Percentiles rank a stretch among this genome's conserved stretches.
Conservation (phyloP, 2,113 vertebrate genomes). For the Prunella fulvescens region DNA sequence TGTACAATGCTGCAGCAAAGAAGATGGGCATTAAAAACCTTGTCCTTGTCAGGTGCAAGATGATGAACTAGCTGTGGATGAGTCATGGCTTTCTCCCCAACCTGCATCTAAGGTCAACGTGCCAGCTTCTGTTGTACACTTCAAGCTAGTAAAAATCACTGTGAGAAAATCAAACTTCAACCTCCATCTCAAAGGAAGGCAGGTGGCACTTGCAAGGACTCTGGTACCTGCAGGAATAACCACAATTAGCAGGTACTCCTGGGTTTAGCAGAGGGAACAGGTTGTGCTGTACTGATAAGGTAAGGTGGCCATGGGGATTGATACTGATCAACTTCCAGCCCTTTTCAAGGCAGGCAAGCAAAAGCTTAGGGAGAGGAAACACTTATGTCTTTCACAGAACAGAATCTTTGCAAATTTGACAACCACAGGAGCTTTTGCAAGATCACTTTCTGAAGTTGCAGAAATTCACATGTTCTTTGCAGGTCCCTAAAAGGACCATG, state of each 20-base stretch:
- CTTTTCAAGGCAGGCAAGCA: neutral
- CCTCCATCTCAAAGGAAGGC: neutral
- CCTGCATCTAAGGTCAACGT: neutral
- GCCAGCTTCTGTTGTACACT: neutral
- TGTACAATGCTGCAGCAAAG: neutral
- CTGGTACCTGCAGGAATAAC: neutral
- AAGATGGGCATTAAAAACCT: neutral
- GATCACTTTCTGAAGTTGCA: neutral
- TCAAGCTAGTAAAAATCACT: neutral
- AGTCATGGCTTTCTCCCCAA: neutral
- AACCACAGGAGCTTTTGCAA: neutral
- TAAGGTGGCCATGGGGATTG: accelerated
- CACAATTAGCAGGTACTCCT: neutral
- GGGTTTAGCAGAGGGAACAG: neutral
- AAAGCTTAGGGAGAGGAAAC: neutral
- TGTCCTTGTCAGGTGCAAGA: neutral
- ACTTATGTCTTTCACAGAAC: neutral
- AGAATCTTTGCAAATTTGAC: neutral
- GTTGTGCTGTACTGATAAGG: neutral
- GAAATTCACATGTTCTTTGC: neutral
- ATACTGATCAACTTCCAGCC: neutral
- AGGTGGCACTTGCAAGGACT: neutral
- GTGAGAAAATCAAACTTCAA: neutral
- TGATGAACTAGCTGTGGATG: neutral
- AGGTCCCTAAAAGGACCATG: neutral